Evolutionary conservation across 2,888 invertebrate genomes (phyloP).

Genomic region (Lasioglossum calceatum): DNA sequence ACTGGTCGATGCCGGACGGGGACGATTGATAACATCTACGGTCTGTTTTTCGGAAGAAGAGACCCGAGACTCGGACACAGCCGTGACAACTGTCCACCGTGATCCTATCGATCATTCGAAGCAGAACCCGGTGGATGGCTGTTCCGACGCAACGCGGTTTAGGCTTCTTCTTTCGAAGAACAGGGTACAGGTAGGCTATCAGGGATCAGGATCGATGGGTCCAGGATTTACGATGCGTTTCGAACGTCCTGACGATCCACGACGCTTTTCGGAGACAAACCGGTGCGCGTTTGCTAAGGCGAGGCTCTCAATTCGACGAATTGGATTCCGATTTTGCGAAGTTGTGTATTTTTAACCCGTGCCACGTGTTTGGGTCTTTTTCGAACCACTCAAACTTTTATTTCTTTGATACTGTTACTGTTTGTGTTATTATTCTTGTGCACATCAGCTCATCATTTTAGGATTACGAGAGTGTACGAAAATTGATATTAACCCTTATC

Average conservation of each 20-base stretch:
- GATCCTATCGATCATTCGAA: conserved; percentile 43
- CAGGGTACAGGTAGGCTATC: background rate
- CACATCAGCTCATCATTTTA: no score
- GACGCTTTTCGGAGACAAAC: background rate
- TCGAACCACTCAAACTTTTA: no score
- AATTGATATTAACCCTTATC: background rate
- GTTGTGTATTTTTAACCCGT: background rate
- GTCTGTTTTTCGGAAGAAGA: background rate
- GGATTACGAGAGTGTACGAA: background rate
- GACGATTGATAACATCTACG: background rate
- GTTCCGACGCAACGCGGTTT: background rate
- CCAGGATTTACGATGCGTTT: conserved; percentile 23
- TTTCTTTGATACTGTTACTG: no score
- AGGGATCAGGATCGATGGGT: conserved; percentile 24
- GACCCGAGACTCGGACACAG: background rate
- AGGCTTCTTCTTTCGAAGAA: background rate
- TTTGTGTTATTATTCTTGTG: no score
- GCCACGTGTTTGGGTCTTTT: background rate
- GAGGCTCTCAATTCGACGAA: background rate
- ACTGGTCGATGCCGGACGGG: conserved; percentile 1
- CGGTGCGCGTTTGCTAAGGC: background rate
- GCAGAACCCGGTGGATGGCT: background rate
- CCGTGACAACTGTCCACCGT: conserved; percentile 7
- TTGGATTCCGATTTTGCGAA: background rate
- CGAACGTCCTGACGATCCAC: conserved; percentile 6